Base-by-base conservation (phyloP, 2,113 vertebrate species). In the Talpa occidentalis region DNA sequence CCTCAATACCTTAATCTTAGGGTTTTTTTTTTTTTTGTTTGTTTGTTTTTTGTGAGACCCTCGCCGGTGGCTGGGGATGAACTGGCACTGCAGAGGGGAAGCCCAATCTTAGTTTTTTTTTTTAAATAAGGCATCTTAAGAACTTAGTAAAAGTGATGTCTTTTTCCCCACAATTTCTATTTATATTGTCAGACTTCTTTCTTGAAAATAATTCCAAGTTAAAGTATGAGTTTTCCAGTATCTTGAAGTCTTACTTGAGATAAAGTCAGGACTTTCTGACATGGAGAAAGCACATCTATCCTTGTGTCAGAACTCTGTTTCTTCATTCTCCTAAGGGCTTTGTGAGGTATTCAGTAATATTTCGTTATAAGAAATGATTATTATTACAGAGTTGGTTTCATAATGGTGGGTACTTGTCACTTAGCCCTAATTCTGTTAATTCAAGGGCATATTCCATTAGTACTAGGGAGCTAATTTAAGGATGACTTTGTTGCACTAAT, bases 401-500 rank as follows among this genome's bases (percentile, higher is more conserved):
- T 2, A 0, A n/a, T 54, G 82, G 44, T 91, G 97, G 91, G 92
- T 88, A 86, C 95, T 88, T 95, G 88, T 95, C 95, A 94, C 84
- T 86, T 93, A 97, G 93, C 89, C 56, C 56, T 32, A 72, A 95
- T 93, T 2, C 90, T 47, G 0, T 37, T 70, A 96, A 96, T 95
- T 98, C 96, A 59, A 90, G 88, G 35, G 85, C 96, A 91, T 80
- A 95, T 92, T 95, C 91, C 94, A 89, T 98, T 97, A 97, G 98
- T 97, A 97, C 98, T 94, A 93, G 89, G 97, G 97, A 98, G 98
- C 97, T 98, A 96, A 97, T 99, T 97, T 95, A 98, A 98, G 98
- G 98, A 96, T 97, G 97, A 97, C 98, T 78, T 98, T 98, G 96
- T 97, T 97, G 94, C 98, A 98, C 98, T 98, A 98, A 98, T 99